Percentiles rank a stretch among this genome's conserved stretches.
Evolutionary conservation across 2,113 vertebrate genomes (phyloP).

Genomic region (Apeltes quadracus): DNA sequence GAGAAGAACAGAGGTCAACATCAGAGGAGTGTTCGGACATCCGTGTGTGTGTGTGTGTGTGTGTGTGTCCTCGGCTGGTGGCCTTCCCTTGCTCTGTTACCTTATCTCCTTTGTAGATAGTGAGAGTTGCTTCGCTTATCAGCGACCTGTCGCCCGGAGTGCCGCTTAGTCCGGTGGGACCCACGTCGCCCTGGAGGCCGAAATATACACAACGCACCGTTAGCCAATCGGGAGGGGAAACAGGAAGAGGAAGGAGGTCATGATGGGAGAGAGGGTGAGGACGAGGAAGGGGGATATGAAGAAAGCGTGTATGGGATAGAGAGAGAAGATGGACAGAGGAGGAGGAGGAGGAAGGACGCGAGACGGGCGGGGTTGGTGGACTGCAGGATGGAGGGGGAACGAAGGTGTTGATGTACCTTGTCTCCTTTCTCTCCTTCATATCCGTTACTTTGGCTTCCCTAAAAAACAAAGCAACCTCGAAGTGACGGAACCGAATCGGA

Average conservation of each 20-base stretch:
- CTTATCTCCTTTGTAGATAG: conserved; percentile 85
- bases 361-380: conserved; percentile 19
- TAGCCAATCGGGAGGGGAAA: conserved; percentile 53
- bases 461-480: conserved; percentile 30
- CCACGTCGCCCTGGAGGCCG: conserved; percentile 80
- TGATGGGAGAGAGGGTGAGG: not conserved
- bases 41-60: too few species aligned
- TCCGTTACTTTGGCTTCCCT: conserved; percentile 88
- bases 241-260: not conserved
- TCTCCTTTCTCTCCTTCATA: conserved; percentile 91
- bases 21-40: not conserved
- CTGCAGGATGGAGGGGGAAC: not conserved
- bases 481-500: not conserved
- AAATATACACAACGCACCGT: conserved; percentile 71
- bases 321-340: not conserved
- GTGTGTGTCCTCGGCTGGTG: conserved; percentile 43
- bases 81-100: conserved; percentile 73
- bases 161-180: conserved; percentile 78
- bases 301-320: not conserved
- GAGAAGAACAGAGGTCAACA: conserved; percentile 6
- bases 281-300: not conserved
- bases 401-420: conserved; percentile 81
- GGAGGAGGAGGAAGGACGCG: conserved; percentile 3
- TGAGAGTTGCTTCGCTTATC: conserved; percentile 69
- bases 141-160: conserved; percentile 71